Evolutionary conservation across 2,797 vertebrate genomes (phyloP).

Genomic region (Falco columbarius): DNA sequence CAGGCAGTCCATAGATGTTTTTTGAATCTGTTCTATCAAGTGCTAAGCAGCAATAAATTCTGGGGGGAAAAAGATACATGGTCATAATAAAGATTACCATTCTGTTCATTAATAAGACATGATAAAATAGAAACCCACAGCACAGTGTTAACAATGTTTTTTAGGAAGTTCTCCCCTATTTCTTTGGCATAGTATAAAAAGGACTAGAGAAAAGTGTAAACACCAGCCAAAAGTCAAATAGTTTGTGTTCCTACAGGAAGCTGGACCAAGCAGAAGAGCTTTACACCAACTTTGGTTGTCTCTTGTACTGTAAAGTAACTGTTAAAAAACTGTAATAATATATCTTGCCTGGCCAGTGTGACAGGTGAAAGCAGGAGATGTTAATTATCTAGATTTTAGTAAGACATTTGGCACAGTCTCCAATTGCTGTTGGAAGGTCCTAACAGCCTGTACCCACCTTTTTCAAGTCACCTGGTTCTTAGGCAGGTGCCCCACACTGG

Average conservation of each 20-base stretch:
- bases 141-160: neutral
- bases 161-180: neutral
- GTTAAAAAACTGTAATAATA: neutral
- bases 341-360: neutral
- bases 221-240: neutral
- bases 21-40: neutral
- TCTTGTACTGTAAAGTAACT: neutral
- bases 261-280: neutral
- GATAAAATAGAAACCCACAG: neutral
- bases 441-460: neutral
- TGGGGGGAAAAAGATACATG: neutral
- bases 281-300: neutral
- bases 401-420: neutral
- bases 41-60: neutral
- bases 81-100: neutral
- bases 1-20: neutral
- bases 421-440: neutral
- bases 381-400: neutral
- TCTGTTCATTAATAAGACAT: neutral
- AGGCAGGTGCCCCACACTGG: fast-evolving
- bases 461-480: neutral
- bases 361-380: neutral
- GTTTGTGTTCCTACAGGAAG: neutral
- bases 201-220: neutral
- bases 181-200: neutral